Evolutionary conservation across 2,113 vertebrate genomes (phyloP).

Genomic region (Turnix velox): DNA sequence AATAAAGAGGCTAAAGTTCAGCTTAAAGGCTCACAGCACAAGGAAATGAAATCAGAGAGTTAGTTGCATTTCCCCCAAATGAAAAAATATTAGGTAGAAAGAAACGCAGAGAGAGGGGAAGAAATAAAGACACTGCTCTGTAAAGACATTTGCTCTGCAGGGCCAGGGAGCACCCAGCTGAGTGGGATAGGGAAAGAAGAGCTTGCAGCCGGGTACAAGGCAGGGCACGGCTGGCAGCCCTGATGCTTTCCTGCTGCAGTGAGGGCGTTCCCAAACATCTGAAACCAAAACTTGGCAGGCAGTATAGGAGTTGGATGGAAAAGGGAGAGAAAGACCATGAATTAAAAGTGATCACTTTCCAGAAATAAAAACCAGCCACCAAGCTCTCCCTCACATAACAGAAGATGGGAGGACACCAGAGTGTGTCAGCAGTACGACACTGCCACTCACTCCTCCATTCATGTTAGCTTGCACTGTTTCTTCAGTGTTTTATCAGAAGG

Average conservation of each 20-base stretch:
- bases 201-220: accelerated
- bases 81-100: not conserved
- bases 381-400: not conserved
- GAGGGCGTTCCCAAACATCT: not conserved
- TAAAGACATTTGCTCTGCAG: not conserved
- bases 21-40: not conserved
- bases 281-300: constrained; percentile 12
- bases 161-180: not conserved
- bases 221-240: not conserved
- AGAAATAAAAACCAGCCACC: constrained; percentile 4
- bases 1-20: not conserved
- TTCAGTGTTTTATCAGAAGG: constrained; percentile 11
- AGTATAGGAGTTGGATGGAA: not conserved
- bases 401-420: not conserved
- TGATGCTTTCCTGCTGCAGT: not conserved
- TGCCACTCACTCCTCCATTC: not conserved
- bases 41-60: not conserved
- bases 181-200: not conserved
- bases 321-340: not conserved
- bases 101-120: not conserved
- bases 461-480: not conserved
- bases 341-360: constrained; percentile 7
- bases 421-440: not conserved
- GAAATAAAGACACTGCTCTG: not conserved
- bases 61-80: not conserved